Evolutionary conservation across 2,888 invertebrate species (phyloP), one percentile per base, ranked within the genome.

Genomic region (Neoascia interrupta): DNA sequence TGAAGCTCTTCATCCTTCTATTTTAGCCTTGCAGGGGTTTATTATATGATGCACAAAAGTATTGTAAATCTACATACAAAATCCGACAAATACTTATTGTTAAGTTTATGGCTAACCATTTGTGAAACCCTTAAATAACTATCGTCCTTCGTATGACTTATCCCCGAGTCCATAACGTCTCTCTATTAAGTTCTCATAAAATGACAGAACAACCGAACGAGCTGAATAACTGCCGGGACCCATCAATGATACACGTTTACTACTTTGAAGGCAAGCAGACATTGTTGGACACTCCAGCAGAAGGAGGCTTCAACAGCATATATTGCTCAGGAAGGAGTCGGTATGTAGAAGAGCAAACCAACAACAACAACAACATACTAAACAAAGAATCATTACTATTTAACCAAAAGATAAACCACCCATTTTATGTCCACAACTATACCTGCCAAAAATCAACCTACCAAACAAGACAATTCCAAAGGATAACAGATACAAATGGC

Each of bases 401-500:
- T 79, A 79, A 68, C 66, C 72, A 79, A 60, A 79, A 73, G 79
- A 68, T 73, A 79, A 79, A 68, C 72, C 73, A 68, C 73, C 79
- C 66, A 68, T 79, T 79, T 73, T 79, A 73, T 79, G 79, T 79
- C 73, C 73, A 56, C 79, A 79, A 73, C 47, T 61, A 72, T 73
- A 79, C 79, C 79, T 79, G 79, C 73, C 79, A 68, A 68, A 79
- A 79, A 79, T 73, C 66, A 79, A 73, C 79, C 53, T 37, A 66
- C 45, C 37, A 53, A 56, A 54, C 63, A 79, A 79, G 56, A 68
- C 79, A 73, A 68, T 73, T 79, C 61, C 66, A 79, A 73, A 68
- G 79, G 79, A 79, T 79, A 76, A 79, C 79, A 79, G 79, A 79
- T 79, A 79, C 79, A 79, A 79, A 79, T 79, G 79, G 43, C 60